Base-by-base conservation (phyloP, 2,888 invertebrate genomes). In the Acanthosoma haemorrhoidale region DNA sequence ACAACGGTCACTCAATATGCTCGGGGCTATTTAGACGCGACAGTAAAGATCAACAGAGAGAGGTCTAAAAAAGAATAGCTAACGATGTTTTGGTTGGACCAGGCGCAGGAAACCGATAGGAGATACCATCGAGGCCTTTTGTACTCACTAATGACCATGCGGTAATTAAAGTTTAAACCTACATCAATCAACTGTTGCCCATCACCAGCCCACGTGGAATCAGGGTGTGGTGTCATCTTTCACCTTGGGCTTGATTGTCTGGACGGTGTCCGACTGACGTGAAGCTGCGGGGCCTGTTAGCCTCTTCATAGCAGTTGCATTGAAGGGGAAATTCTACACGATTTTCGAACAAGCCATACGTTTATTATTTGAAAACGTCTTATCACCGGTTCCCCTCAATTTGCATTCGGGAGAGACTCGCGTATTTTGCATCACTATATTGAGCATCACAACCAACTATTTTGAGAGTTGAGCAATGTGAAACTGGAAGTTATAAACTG, bases 81-180 rank as follows among this genome's bases (percentile, higher is more conserved):
- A 51, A 51, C 51, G 51, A 51, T 51, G 51, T 51, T 51, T 51
- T 25, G 51, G 51, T 51, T 51, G 51, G 51, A 51, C 29, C 25
- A 6, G 51, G 51, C 51, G 51, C 51, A 21, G 51, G 51, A 51
- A 51, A 51, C 51, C 51, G n/a, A n/a, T n/a, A n/a, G n/a, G n/a
- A n/a, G 51, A 51, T 51, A 51, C 51, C 51, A 51, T 51, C 51
- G 29, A 25, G 29, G 29, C 51, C 51, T 25, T 51, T 51, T 51
- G 51, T 51, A 13, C 51, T n/a, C 13, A 21, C 29, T 25, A 51
- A 25, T 21, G 29, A 13, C 6, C n/a, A 2, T 25, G 13, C n/a
- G n/a, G 51, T 51, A 51, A 51, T 51, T 51, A 51, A 51, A 25
- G 51, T 21, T 51, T 51, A 51, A 51, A 51, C 51, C 25, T 51